A percentile compares a stretch with the other conserved stretches of the same genome.
Evolutionary conservation across 2,888 invertebrate species (phyloP).

Genomic region (Syritta pipiens): DNA sequence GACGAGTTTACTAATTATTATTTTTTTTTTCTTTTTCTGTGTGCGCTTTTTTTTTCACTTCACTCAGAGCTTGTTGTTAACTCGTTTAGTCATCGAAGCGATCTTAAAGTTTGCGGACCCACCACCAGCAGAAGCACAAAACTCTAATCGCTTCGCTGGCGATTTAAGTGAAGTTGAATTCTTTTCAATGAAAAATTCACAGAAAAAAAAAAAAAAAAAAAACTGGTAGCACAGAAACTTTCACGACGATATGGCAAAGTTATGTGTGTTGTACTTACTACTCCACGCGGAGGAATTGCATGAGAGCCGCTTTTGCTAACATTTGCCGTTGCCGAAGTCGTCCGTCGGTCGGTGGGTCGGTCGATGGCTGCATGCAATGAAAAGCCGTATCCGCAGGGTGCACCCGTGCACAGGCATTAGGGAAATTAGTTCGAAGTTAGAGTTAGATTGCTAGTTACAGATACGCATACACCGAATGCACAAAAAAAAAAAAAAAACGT

Average conservation of each 20-base stretch:
- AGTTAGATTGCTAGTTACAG: constrained; percentile 52
- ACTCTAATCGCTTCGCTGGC: constrained; percentile 54
- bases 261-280: no score
- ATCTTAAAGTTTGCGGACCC: constrained; percentile 50
- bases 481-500: constrained; percentile 26
- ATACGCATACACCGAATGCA: background rate
- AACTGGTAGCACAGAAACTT: no score
- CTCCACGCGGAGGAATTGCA: no score
- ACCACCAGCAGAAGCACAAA: constrained; percentile 29
- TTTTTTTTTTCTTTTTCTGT: no score
- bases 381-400: constrained; percentile 50
- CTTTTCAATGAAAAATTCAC: constrained; percentile 14
- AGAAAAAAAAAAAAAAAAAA: background rate
- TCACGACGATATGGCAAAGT: constrained; percentile 14
- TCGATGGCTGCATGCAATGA: constrained; percentile 26
- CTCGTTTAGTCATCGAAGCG: constrained; percentile 63
- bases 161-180: constrained; percentile 60
- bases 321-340: no score
- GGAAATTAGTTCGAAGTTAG: constrained; percentile 64
- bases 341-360: no score
- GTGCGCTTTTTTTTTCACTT: constrained; percentile 3
- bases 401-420: constrained; percentile 59
- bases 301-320: no score
- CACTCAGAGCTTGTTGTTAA: constrained; percentile 21
- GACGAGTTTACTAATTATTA: no score